A percentile compares a stretch with the other conserved stretches of the same genome.
Conservation (phyloP, 2,888 invertebrate genomes). For the Apodemia zela region DNA sequence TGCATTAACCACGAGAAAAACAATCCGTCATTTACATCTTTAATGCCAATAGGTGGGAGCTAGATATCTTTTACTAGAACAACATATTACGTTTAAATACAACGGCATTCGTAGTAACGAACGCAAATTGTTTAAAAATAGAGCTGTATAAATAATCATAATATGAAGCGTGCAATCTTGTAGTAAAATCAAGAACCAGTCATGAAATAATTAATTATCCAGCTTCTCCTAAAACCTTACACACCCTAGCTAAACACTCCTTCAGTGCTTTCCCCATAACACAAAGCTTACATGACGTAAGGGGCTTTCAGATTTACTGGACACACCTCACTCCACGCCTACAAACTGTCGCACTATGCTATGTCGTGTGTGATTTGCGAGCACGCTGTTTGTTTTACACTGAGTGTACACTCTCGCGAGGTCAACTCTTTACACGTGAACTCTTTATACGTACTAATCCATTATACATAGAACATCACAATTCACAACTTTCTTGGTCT, state of each 20-base stretch:
- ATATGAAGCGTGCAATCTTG: not conserved
- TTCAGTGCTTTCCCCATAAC: conserved; percentile 8
- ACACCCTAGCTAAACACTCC: conserved; percentile 10
- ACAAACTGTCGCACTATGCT: conserved; percentile 16
- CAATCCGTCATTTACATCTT: too few species aligned
- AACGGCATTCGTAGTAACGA: too few species aligned
- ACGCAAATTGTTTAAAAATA: too few species aligned
- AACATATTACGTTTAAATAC: too few species aligned
- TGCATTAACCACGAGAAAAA: too few species aligned
- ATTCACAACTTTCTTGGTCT: too few species aligned
- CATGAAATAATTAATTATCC: not conserved
- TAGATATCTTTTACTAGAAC: too few species aligned
- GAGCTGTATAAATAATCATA: too few species aligned
- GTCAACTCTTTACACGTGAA: not conserved
- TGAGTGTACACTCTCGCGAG: not conserved
- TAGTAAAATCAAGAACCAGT: not conserved
- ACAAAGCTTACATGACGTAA: conserved; percentile 14
- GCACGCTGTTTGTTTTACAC: conserved; percentile 10
- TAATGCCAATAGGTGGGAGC: too few species aligned
- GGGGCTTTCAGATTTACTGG: conserved; percentile 16
- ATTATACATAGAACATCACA: too few species aligned
- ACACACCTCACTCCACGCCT: conserved; percentile 17
- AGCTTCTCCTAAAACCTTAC: not conserved
- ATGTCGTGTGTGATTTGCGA: conserved; percentile 14
- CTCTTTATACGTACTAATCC: too few species aligned